Base-by-base conservation (phyloP, 2,113 vertebrate species). In the Eudorcas thomsonii region DNA sequence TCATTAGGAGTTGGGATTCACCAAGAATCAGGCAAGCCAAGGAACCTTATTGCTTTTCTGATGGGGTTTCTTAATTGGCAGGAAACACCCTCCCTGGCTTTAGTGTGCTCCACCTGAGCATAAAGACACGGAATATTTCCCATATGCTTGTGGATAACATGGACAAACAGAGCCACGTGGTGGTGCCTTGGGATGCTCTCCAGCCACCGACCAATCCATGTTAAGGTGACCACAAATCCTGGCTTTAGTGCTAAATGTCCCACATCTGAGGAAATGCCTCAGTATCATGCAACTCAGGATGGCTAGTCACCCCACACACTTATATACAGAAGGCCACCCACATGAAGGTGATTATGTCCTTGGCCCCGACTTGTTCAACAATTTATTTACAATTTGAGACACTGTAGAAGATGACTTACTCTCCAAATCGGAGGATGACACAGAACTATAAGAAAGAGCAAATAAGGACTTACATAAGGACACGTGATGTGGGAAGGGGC, bases 81-180 rank as follows among this genome's bases (percentile, higher is more conserved):
- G n/a, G 43, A 85, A 90, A 84, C 30, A 60, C 50, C 19, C 33
- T 88, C 36, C 71, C 36, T 26, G n/a, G 78, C 55, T 84, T 48
- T 14, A 48, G 60, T 1, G 4, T 43, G 48, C 23, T 57, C 36
- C 30, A 33, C 9, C 30, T 33, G 3, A 10, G 48, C 6, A 17
- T 30, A 5, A 50, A 74, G 36, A 21, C 30, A 30, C 2, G 2
- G 26, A 45, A 30, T 7, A 8, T n/a, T 54, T 36, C 57, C 59
- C 39, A 39, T 26, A 28, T 2, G 1, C 55, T 60, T 57, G 13
- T 23, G 50, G 14, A 0, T 2, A 36, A 26, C 30, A 28, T 0
- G 19, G n/a, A 91, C 33, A 60, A 90, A n/a, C 1, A 1, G 23
- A 39, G 60, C n/a, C 54, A 23, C 14, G 12, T 0, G 5, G 9